Evolutionary conservation across 2,113 vertebrate genomes (phyloP), one percentile per base, ranked within the genome.

Genomic region (Pseudorhombus dupliciocellatus): DNA sequence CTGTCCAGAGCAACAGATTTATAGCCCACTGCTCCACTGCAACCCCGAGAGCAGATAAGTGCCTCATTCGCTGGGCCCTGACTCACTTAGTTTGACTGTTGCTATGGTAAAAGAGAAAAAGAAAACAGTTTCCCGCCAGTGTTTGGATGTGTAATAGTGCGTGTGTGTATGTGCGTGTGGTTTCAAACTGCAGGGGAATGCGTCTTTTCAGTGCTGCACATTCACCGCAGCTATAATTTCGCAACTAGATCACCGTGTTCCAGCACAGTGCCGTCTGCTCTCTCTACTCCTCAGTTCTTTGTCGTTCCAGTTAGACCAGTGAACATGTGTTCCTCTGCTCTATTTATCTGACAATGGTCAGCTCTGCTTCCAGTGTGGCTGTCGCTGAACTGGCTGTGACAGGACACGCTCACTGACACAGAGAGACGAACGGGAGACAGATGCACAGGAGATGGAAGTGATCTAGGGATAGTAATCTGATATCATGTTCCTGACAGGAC

Each of bases 391-490:
- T 44, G 55, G 18, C 28, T 10, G 24, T 42, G 54, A 65, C 22
- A 21, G 48, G 60, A 79, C 76, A 37, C 75, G 76, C 52, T 85
- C 68, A 55, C 50, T 88, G 87, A 87, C 87, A 88, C 68, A 72
- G 37, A 66, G 40, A 90, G 88, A 90, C 34, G 58, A 82, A 80
- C 58, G 24, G 80, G 80, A 79, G 88, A 92, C 91, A 92, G 90
- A 93, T 91, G 92, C 79, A 89, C 81, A 77, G 84, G 79, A 73
- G 83, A 59, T 87, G 64, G 73, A 85, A 80, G 63, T 69, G 82
- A 90, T 88, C 80, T 73, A 66, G 80, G 61, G 69, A 76, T 76
- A 79, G 92, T 90, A 90, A 94, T 84, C 52, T 77, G 88, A 92
- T 92, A 84, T 80, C 81, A 80, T 84, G 89, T 91, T 91, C 77